Base-by-base conservation (phyloP, 2,888 invertebrate species). In the Ennomos erosarius region DNA sequence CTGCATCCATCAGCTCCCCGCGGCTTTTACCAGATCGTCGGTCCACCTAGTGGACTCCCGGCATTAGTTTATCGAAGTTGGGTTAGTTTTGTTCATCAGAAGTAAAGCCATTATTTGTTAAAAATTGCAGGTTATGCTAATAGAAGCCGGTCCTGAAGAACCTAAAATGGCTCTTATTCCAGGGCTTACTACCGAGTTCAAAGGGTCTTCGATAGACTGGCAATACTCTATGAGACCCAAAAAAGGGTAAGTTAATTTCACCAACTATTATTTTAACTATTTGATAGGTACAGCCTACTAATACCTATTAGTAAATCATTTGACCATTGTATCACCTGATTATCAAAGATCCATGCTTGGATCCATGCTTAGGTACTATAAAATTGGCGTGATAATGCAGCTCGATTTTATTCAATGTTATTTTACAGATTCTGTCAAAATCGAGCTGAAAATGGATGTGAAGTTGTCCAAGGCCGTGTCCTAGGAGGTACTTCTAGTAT, bases 121-220 rank as follows among this genome's bases (percentile, higher is more conserved):
- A 26, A 26, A 6, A 5, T 52, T 55, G 0, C 51, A 91, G 91
- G 80, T 90, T 2, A 63, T 91, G 13, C 60, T 91, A 33, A 60
- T 91, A 35, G 91, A 91, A 72, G 91, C 91, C 1, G 91, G 91
- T 1, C 79, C 84, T 5, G 89, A 87, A 58, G 87, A 90, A 65
- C 91, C 91, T 0, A 90, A 90, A 65, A 85, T 91, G 77, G 80
- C 90, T 0, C 63, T 89, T 10, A 91, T 91, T 16, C 91, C 91
- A 8, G 88, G 87, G 0, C 79, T 91, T 8, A 90, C 91, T 1
- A 90, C 85, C 56, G 91, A 91, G 70, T 90, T 90, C 63, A 84
- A 76, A 48, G 90, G 88, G 0, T 91, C 91, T 0, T 67, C 79
- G 8, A 53, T 91, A 5, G 91, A 91, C 64, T 91, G 91, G 90